These are phyloP conservation scores for Acrobasis repandana DNA, from an alignment of 2,888 invertebrate species.

Conservation along the genomic window DNA sequence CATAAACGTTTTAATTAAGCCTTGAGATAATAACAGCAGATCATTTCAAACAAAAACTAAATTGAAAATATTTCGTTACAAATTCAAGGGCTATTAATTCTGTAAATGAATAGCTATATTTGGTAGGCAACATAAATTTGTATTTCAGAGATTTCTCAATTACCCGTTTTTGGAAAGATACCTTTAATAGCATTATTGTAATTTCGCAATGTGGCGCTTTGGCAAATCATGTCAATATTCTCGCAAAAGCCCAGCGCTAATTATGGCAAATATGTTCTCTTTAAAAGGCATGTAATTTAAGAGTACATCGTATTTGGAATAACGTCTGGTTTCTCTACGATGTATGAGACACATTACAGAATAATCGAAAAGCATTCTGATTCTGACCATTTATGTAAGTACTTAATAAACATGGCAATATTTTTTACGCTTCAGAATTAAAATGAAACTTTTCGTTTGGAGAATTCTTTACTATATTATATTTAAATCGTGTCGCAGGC, in stretches of 20 bases:
- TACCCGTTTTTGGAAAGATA: not conserved
- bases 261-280: not conserved
- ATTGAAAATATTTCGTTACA: not conserved
- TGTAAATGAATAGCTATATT: not conserved
- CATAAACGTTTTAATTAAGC: not conserved
- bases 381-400: slow-evolving; percentile 31
- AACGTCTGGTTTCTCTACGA: slow-evolving; percentile 4
- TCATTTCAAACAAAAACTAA: not conserved
- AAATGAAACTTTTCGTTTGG: no score
- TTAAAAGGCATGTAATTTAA: slow-evolving; percentile 4
- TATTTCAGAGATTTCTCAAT: not conserved
- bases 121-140: not conserved
- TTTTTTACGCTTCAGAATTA: not conserved
- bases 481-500: no score
- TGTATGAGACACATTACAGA: slow-evolving; percentile 29
- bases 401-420: not conserved
- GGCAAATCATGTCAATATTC: slow-evolving; percentile 4
- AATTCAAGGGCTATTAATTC: not conserved
- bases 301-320: slow-evolving; percentile 31
- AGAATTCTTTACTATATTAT: no score
- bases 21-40: not conserved
- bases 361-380: slow-evolving; percentile 33
- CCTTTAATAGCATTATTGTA: no score
- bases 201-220: slow-evolving; percentile 8
- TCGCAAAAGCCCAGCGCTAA: not conserved